Conservation (phyloP, 2,797 vertebrate species). For the Sciurus vulgaris region DNA sequence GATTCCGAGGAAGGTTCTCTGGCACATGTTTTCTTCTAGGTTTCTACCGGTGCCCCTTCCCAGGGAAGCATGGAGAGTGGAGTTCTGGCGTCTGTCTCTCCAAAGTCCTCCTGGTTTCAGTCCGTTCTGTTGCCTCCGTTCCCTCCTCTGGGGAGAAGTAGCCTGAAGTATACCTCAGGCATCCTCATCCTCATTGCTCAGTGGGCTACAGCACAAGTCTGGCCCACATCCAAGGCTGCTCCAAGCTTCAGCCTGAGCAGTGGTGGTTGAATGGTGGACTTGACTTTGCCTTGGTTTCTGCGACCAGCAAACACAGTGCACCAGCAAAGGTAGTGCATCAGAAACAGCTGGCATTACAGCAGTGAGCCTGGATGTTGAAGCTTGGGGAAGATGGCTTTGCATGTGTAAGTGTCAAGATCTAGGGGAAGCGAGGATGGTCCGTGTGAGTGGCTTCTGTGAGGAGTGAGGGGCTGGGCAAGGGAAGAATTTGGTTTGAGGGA, state of each 20-base stretch:
- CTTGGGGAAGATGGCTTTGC: background rate
- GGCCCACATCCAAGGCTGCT: background rate
- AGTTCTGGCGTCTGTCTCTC: background rate
- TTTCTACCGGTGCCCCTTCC: background rate
- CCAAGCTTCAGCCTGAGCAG: background rate
- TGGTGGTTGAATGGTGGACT: rapidly evolving
- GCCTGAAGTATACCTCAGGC: background rate
- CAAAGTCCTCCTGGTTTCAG: background rate
- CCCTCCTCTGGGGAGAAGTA: too few species aligned
- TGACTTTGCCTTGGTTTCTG: background rate
- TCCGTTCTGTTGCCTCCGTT: background rate
- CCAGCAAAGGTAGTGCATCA: too few species aligned
- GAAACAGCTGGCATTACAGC: too few species aligned
- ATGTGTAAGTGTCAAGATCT: background rate
- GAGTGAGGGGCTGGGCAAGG: background rate
- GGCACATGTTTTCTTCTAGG: background rate
- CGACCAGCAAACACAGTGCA: rapidly evolving
- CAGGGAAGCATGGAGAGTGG: rapidly evolving
- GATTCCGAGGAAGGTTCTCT: background rate
- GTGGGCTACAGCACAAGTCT: background rate
- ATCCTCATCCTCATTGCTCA: background rate
- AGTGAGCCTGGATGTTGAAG: background rate
- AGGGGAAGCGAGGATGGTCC: background rate
- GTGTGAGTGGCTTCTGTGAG: background rate
- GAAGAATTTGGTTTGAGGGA: background rate